These are phyloP conservation scores for Scaptomyza montana DNA, from an alignment of 1,140 invertebrate genomes.

Conservation along the genomic window DNA sequence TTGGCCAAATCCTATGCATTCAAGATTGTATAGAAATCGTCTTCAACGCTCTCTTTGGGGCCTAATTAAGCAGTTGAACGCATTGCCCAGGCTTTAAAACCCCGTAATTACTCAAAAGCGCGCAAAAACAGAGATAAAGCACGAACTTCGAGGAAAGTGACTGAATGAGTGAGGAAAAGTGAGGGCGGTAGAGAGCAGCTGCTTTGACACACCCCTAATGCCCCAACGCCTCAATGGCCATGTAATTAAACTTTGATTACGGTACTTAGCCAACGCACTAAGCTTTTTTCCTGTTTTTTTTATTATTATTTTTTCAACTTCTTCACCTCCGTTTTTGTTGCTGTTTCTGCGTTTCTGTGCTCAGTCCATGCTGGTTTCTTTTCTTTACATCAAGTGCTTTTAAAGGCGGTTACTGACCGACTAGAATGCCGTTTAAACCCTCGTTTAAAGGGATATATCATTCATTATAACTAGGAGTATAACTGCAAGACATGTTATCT, in stretches of 20 bases:
- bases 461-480: too few species aligned
- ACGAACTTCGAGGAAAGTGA: conserved; percentile 46
- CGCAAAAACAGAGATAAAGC: conserved; percentile 67
- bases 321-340: conserved; percentile 31
- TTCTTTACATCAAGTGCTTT: conserved; percentile 27
- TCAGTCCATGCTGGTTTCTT: not conserved
- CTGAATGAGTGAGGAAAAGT: not conserved
- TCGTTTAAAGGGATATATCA: not conserved
- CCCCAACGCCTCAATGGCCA: conserved; percentile 67
- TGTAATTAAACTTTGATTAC: conserved; percentile 82
- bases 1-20: too few species aligned
- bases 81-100: conserved; percentile 50
- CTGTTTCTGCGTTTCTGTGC: conserved; percentile 13
- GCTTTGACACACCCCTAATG: conserved; percentile 17
- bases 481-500: too few species aligned
- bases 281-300: conserved; percentile 48
- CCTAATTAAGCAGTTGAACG: conserved; percentile 76
- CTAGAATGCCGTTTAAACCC: not conserved
- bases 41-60: conserved; percentile 19
- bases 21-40: too few species aligned
- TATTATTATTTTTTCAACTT: conserved; percentile 35
- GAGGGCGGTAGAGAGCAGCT: not conserved
- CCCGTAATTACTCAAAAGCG: conserved; percentile 75
- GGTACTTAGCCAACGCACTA: conserved; percentile 75
- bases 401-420: conserved; percentile 18